Evolutionary conservation across 2,888 invertebrate genomes (phyloP).

Genomic region (Baronia brevicornis): DNA sequence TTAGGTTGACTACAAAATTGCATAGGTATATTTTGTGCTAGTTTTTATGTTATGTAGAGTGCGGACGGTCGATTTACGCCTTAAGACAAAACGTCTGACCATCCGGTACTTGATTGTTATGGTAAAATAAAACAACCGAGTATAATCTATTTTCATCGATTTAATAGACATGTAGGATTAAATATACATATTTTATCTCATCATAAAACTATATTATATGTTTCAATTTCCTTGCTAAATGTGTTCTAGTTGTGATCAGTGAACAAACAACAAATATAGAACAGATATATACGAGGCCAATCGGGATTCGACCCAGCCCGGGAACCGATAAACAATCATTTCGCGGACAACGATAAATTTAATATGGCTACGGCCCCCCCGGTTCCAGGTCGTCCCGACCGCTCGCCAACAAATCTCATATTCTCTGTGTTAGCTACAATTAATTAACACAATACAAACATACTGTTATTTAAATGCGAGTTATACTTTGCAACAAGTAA

Average conservation of each 20-base stretch:
- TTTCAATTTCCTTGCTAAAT: constrained; percentile 67
- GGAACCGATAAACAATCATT: constrained; percentile 7
- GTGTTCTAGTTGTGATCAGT: constrained; percentile 67
- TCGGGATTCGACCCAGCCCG: constrained; percentile 7
- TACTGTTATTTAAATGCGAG: constrained; percentile 25
- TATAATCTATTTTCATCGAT: constrained; percentile 70
- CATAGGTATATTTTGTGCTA: too few species aligned
- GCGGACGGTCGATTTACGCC: too few species aligned
- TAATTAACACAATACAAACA: constrained; percentile 38
- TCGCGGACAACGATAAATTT: constrained; percentile 7
- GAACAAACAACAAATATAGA: constrained; percentile 64
- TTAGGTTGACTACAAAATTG: too few species aligned
- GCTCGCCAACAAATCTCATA: constrained; percentile 27
- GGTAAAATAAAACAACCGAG: constrained; percentile 40
- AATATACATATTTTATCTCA: constrained; percentile 72
- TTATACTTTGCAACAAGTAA: constrained; percentile 16
- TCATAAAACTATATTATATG: constrained; percentile 73
- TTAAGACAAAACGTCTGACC: too few species aligned
- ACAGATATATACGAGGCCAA: constrained; percentile 18
- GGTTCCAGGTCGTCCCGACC: constrained; percentile 13
- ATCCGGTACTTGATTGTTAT: too few species aligned
- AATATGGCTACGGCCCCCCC: constrained; percentile 11
- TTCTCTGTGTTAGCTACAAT: constrained; percentile 50
- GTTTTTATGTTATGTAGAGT: too few species aligned
- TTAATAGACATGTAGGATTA: constrained; percentile 76